Evolutionary conservation across 2,113 vertebrate species (phyloP), one percentile per base, ranked within the genome.

Genomic region (Zapus hudsonius): DNA sequence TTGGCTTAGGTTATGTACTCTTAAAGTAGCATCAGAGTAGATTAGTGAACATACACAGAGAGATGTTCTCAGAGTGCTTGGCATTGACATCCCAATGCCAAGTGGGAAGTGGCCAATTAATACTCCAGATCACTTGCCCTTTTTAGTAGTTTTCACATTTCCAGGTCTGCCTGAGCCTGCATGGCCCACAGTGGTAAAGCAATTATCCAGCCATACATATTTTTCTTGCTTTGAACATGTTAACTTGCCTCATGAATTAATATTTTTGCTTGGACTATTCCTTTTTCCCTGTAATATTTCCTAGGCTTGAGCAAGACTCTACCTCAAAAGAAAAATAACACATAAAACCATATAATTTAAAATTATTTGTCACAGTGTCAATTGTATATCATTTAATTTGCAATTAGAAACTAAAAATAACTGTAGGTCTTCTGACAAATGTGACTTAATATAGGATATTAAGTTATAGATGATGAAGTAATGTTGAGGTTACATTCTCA

Each of bases 131-230:
- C 76, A 63, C 74, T 38, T 82, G 36, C 29, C 5, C 3, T 9
- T 40, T 84, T 79, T 15, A 7, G 52, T 38, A 11, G 40, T 15
- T 78, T 31, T 17, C 3, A 7, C 44, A 59, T 59, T 59, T 87
- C 17, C 29, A 2, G 36, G 5, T n/a, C 4, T 6, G 1, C 33
- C 6, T 7, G 19, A n/a, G 0, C 2, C 6, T 69, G 36, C 55
- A 8, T 36, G 61, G 63, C 11, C 5, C 33, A 44, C 20, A 20
- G 2, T 16, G 2, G 9, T 64, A 47, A 44, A 19, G 36, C 70
- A 20, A n/a, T 36, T 6, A 31, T 47, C 47, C 47, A 47, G 47
- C 7, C 47, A 47, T 7, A 47, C 47, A 12, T 8, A 47, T 47
- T 47, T 47, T 47, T 7, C 12, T 47, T 47, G 47, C 47, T 47